Conservation (phyloP, 2,797 vertebrate species). For the Hippoglossus hippoglossus region DNA sequence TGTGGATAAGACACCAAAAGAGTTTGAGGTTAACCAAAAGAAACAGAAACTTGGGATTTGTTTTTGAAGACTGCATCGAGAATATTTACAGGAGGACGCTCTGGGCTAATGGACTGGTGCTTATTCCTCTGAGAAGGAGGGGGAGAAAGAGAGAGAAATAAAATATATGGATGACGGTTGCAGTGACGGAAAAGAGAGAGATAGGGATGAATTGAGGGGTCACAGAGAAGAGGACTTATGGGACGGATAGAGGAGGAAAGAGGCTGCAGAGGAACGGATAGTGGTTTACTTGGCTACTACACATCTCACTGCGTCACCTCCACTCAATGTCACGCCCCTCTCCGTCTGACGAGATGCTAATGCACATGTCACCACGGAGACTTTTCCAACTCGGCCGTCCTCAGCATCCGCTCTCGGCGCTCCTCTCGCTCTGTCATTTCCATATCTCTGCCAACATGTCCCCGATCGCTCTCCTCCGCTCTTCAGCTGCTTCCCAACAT, state of each 20-base stretch:
- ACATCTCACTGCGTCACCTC: slow-evolving; percentile 59
- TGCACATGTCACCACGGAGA: slow-evolving; percentile 70
- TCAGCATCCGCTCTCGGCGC: slow-evolving; percentile 35
- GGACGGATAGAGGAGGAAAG: slow-evolving; percentile 17
- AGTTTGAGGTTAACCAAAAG: slow-evolving; percentile 13
- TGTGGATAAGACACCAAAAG: slow-evolving; percentile 4
- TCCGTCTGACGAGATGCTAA: slow-evolving; percentile 65
- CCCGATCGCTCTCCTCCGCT: slow-evolving; percentile 24
- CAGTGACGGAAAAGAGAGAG: not conserved
- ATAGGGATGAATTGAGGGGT: slow-evolving; percentile 22
- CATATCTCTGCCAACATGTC: slow-evolving; percentile 46
- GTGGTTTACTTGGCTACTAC: slow-evolving; percentile 51
- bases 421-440: slow-evolving; percentile 49
- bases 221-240: slow-evolving; percentile 24
- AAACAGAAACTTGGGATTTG: slow-evolving; percentile 14
- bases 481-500: slow-evolving; percentile 28
- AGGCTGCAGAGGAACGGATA: slow-evolving; percentile 27
- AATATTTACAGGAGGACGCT: slow-evolving; percentile 37
- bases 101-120: slow-evolving; percentile 43
- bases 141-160: slow-evolving; percentile 9
- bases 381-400: slow-evolving; percentile 48
- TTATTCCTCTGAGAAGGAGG: slow-evolving; percentile 33
- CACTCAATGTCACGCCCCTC: slow-evolving; percentile 63
- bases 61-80: slow-evolving; percentile 28
- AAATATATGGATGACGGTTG: slow-evolving; percentile 28